phyloP scores from a whole-genome alignment of 2,797 vertebrate genomes.

The Diglossa cyanea region DNA sequence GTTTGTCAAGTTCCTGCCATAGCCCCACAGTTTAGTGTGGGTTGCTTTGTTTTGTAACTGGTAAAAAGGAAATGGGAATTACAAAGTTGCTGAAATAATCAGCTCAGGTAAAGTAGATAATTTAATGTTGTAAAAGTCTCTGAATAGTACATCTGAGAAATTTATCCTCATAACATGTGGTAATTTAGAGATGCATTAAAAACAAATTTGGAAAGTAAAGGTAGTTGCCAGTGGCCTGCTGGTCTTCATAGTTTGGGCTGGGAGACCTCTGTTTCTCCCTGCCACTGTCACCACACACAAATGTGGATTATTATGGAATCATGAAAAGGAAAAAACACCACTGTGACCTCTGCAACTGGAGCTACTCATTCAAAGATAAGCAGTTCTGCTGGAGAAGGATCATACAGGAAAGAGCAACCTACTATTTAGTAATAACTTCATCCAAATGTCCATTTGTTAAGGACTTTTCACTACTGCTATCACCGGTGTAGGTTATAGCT shows the following conservation, averaged over 20 bases:
- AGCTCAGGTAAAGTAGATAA: not conserved
- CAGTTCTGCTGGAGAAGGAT: not conserved
- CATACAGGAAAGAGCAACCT: not conserved
- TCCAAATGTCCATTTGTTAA: not conserved
- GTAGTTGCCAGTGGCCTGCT: not conserved
- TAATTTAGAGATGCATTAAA: not conserved
- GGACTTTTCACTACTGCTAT: not conserved
- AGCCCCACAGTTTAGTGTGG: not conserved
- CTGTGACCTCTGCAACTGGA: not conserved
- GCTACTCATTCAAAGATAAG: not conserved
- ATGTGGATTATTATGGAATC: not conserved
- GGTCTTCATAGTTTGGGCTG: not conserved
- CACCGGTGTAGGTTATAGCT: not conserved
- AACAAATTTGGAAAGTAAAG: not conserved
- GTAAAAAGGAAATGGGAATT: not conserved
- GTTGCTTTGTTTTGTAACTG: not conserved
- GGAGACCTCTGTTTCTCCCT: not conserved
- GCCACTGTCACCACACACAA: not conserved
- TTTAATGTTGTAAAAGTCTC: not conserved
- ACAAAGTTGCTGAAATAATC: not conserved
- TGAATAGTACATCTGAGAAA: not conserved
- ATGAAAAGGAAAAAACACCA: not conserved
- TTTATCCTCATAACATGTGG: not conserved
- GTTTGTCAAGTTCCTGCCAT: not conserved
- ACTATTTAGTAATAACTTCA: not conserved